Evolutionary conservation across 2,113 vertebrate species (phyloP), one percentile per base, ranked within the genome.

Genomic region (Apus apus): DNA sequence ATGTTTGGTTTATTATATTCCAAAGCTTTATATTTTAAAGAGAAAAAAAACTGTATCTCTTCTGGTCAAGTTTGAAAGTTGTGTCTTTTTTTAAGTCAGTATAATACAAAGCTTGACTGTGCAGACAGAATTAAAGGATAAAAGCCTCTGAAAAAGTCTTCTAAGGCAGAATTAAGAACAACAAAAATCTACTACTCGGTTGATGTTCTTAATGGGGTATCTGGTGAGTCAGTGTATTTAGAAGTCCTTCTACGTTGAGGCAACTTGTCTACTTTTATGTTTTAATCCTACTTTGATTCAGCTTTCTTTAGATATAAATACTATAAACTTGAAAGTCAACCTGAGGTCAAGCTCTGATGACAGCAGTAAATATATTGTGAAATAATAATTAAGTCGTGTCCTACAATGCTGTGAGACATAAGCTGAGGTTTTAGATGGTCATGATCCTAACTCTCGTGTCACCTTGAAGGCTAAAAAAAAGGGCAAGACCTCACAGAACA

Each of bases 261-360:
- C 66, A 95, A 38, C 71, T 86, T 82, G 27, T 70, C 87, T 79
- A 15, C 87, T 95, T 92, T 87, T 57, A 70, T 85, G 54, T 81
- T 92, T 88, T 0, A 2, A 82, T 65, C 54, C 88, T 75, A 65
- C 70, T 87, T 91, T 40, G 65, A 82, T 93, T 91, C 64, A 36
- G 7, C 26, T 90, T 71, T 85, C 81, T 82, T 95, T 51, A 70
- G 78, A 66, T 85, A 91, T 23, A 87, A 93, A 82, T 64, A 73
- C 23, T 93, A 26, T 58, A 72, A 93, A 94, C 73, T 54, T 94
- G 58, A 96, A 96, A 94, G 90, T 83, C 93, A 94, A 6, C 29
- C 61, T 46, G 71, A 92, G 89, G 79, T 91, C 85, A 93, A 56
- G 38, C 9, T 93, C 71, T 90, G 56, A 60, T 85, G 78, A 73